phyloP scores from a whole-genome alignment of 2,113 vertebrate genomes.

The Oxyruncus cristatus region DNA sequence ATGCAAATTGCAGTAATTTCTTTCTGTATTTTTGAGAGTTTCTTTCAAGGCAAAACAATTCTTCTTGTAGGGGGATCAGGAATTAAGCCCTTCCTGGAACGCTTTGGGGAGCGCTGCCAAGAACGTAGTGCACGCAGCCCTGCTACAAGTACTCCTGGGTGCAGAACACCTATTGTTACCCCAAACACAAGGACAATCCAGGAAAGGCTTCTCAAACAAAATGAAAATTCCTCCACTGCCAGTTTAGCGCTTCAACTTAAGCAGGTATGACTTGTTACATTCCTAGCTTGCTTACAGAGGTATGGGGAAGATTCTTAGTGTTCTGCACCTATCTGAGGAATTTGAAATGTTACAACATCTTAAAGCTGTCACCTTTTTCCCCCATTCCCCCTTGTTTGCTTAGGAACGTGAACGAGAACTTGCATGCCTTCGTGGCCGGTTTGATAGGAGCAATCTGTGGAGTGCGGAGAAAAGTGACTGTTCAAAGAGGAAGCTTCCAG shows the following conservation, averaged over 20 bases:
- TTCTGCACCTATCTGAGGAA: neutral
- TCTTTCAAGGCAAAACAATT: neutral
- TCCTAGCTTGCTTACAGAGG: neutral
- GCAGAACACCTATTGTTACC: constrained; percentile 73
- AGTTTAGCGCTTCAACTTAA: constrained; percentile 85
- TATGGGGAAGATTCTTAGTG: neutral
- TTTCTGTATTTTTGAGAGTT: neutral
- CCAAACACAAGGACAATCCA: constrained; percentile 86
- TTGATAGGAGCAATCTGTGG: constrained; percentile 85
- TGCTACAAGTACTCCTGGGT: constrained; percentile 28
- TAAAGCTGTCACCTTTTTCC: neutral
- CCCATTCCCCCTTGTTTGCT: neutral
- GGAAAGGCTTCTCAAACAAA: constrained; percentile 81
- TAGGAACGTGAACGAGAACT: constrained; percentile 93
- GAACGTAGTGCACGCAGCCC: constrained; percentile 75
- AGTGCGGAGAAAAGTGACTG: constrained; percentile 69
- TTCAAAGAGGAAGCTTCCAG: constrained; percentile 44
- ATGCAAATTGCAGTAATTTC: neutral
- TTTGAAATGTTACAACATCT: neutral
- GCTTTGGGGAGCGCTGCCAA: constrained; percentile 88
- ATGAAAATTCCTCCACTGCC: constrained; percentile 79
- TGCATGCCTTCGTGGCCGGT: constrained; percentile 83
- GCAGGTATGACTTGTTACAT: constrained; percentile 70
- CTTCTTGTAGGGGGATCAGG: constrained; percentile 72
- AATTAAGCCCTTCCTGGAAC: constrained; percentile 91